Conservation (phyloP, 2,113 vertebrate genomes). For the Numida meleagris region DNA sequence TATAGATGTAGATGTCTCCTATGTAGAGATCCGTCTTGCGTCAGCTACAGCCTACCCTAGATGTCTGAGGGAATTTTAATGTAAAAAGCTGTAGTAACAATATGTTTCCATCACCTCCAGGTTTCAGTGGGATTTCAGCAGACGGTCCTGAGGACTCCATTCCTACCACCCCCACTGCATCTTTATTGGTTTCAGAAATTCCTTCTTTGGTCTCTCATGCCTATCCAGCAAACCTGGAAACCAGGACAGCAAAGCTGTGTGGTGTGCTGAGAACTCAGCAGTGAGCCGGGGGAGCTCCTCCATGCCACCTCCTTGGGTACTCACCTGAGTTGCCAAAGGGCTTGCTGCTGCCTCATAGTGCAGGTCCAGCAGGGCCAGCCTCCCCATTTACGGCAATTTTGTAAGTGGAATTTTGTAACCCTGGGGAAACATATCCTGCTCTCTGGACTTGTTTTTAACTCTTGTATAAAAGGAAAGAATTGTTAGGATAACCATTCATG, state of each 20-base stretch:
- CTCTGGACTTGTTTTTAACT: not conserved
- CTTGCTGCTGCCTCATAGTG: fast-evolving
- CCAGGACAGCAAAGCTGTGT: not conserved
- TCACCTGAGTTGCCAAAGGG: not conserved
- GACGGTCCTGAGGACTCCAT: not conserved
- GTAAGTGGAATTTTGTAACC: fast-evolving
- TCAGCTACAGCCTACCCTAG: not conserved
- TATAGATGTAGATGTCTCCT: not conserved
- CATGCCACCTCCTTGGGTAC: fast-evolving
- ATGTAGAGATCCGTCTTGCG: not conserved
- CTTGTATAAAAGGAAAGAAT: not conserved
- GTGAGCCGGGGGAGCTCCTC: fast-evolving
- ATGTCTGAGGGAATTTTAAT: not conserved
- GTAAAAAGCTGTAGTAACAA: not conserved
- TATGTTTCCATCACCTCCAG: not conserved
- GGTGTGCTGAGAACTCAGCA: not conserved
- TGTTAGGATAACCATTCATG: not conserved
- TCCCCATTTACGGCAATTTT: not conserved
- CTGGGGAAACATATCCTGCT: not conserved
- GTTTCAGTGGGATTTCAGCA: not conserved
- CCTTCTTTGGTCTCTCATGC: not conserved
- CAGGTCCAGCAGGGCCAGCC: fast-evolving
- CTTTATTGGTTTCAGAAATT: not conserved
- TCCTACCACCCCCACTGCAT: not conserved
- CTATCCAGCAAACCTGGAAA: not conserved